A percentile compares a stretch with the other conserved stretches of the same genome.
Evolutionary conservation across 2,888 invertebrate species (phyloP).

Genomic region (Kuschelorhynchus macadamiae): DNA sequence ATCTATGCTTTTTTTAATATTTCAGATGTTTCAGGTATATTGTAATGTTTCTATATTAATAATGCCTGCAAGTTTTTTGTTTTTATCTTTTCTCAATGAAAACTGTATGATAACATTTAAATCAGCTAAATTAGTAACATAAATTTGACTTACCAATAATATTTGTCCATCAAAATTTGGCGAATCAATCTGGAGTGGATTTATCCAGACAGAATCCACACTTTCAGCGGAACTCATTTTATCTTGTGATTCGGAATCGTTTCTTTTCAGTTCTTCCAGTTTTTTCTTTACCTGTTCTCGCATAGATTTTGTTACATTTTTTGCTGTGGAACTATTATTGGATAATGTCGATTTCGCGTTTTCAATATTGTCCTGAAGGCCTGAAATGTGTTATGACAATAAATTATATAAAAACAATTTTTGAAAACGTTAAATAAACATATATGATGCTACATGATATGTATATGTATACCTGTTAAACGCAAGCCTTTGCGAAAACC

Average conservation of each 20-base stretch:
- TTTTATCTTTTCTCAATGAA: too few species aligned
- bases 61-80: too few species aligned
- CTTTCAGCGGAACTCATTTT: conserved; percentile 56
- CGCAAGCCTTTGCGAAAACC: conserved; percentile 74
- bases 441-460: too few species aligned
- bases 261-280: conserved; percentile 45
- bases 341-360: conserved; percentile 54
- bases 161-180: conserved; percentile 62
- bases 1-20: too few species aligned
- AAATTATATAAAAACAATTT: not conserved
- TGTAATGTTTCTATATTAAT: too few species aligned
- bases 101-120: too few species aligned
- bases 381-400: conserved; percentile 11
- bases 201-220: conserved; percentile 64
- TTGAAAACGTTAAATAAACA: not conserved
- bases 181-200: conserved; percentile 63
- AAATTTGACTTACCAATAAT: conserved; percentile 61
- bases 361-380: conserved; percentile 71
- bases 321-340: conserved; percentile 27
- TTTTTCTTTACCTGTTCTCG: conserved; percentile 44
- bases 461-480: conserved; percentile 70
- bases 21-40: too few species aligned
- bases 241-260: conserved; percentile 53
- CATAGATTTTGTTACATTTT: conserved; percentile 45
- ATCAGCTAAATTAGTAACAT: too few species aligned